Evolutionary conservation across 2,113 vertebrate species (phyloP).

Genomic region (Phaethon lepturus): DNA sequence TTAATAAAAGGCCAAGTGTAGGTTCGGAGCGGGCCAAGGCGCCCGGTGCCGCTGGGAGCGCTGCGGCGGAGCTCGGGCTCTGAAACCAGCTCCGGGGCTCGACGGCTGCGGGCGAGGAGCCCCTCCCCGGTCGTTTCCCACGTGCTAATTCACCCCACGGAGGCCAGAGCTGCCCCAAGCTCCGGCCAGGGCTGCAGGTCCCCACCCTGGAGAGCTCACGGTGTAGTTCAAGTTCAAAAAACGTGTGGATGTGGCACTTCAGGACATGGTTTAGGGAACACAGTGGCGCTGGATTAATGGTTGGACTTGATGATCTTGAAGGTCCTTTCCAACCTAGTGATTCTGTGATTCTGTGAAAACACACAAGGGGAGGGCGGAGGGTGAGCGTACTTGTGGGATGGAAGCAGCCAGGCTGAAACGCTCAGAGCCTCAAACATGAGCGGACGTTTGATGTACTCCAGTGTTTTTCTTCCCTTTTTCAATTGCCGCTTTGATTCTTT

Average conservation of each 20-base stretch:
- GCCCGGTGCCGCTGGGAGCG: rapidly evolving
- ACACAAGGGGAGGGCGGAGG: neutral
- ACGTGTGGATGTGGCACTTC: too few species aligned
- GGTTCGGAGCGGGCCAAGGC: neutral
- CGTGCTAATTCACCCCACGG: rapidly evolving
- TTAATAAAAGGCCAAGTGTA: rapidly evolving
- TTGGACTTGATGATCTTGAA: too few species aligned
- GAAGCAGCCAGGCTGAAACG: neutral
- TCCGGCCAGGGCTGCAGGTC: neutral
- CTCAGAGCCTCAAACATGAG: neutral
- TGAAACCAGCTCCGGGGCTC: neutral
- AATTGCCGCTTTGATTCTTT: neutral
- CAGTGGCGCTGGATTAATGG: too few species aligned
- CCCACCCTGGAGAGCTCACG: neutral
- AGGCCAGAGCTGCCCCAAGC: neutral
- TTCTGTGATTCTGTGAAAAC: too few species aligned
- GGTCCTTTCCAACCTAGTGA: too few species aligned
- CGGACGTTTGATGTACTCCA: neutral
- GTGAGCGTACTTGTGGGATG: rapidly evolving
- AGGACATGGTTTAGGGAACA: too few species aligned
- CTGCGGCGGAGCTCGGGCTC: neutral
- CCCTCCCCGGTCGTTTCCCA: neutral
- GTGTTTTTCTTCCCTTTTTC: neutral
- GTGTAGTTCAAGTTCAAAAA: neutral
- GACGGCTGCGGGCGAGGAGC: rapidly evolving